phyloP scores from a whole-genome alignment of 2,797 vertebrate genomes.

The Dermochelys coriacea region DNA sequence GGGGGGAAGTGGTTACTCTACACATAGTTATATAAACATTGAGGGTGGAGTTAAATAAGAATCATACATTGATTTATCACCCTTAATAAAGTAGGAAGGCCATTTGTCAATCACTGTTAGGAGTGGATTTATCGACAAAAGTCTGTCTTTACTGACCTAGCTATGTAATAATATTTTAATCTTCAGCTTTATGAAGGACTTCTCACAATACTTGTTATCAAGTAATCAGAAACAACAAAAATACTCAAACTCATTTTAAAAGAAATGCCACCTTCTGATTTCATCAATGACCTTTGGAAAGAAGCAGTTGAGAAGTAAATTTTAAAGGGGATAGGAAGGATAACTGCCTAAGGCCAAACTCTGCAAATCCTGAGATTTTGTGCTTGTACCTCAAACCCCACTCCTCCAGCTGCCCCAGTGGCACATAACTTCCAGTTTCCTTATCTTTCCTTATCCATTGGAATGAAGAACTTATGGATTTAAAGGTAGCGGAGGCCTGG shows the following conservation, averaged over 20 bases:
- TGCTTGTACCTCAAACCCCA: not conserved
- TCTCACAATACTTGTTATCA: not conserved
- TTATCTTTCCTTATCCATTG: no score
- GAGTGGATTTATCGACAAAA: not conserved
- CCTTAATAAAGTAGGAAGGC: not conserved
- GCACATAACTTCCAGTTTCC: not conserved
- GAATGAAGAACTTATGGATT: no score
- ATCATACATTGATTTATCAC: not conserved
- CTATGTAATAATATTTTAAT: not conserved
- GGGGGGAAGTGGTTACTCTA: not conserved
- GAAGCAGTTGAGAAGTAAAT: not conserved
- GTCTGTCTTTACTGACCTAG: not conserved
- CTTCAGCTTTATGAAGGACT: not conserved
- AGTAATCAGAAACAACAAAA: not conserved
- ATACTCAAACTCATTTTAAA: not conserved
- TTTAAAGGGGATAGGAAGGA: not conserved
- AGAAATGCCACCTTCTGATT: not conserved
- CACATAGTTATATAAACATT: not conserved
- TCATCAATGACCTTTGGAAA: not conserved
- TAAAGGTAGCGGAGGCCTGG: no score
- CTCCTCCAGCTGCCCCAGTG: not conserved
- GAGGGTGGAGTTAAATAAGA: not conserved
- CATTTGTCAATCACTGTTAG: not conserved
- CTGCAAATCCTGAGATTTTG: not conserved
- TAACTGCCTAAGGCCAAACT: no score